Percentiles rank a stretch among this genome's conserved stretches.
Evolutionary conservation across 1,140 invertebrate species (phyloP).

Genomic region (Ceratoteleas bidentatus): DNA sequence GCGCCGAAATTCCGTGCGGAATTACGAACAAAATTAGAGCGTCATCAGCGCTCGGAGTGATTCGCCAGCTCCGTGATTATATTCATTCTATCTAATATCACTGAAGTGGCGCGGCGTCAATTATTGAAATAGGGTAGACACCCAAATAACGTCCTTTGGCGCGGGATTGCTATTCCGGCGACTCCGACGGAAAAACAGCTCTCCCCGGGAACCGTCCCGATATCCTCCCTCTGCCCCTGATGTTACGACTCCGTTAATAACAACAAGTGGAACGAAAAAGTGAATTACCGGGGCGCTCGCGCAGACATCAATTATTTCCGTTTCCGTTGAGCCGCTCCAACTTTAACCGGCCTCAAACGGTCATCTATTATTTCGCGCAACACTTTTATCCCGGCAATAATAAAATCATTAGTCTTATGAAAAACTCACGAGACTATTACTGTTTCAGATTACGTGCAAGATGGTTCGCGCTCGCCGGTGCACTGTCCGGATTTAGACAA

Average conservation of each 20-base stretch:
- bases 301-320: too few relatives aligned
- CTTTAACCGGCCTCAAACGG: neutral
- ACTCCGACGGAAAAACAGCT: neutral
- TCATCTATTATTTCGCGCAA: too few relatives aligned
- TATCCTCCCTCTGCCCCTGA: too few relatives aligned
- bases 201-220: too few relatives aligned
- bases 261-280: too few relatives aligned
- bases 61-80: constrained; percentile 15
- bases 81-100: constrained; percentile 20
- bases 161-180: neutral
- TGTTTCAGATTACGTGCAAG: constrained; percentile 71
- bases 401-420: neutral
- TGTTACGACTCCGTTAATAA: too few relatives aligned
- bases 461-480: constrained; percentile 62
- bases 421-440: too few relatives aligned
- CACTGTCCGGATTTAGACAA: constrained; percentile 73
- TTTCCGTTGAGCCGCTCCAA: too few relatives aligned
- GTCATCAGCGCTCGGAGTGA: constrained; percentile 8
- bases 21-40: constrained; percentile 1
- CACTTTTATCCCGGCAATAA: neutral
- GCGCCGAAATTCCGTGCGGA: too few relatives aligned
- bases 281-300: too few relatives aligned
- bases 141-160: constrained; percentile 11
- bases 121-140: constrained; percentile 26
- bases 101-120: constrained; percentile 11